Conservation (phyloP, 1,140 invertebrate species). For the Drosophila obscura region DNA sequence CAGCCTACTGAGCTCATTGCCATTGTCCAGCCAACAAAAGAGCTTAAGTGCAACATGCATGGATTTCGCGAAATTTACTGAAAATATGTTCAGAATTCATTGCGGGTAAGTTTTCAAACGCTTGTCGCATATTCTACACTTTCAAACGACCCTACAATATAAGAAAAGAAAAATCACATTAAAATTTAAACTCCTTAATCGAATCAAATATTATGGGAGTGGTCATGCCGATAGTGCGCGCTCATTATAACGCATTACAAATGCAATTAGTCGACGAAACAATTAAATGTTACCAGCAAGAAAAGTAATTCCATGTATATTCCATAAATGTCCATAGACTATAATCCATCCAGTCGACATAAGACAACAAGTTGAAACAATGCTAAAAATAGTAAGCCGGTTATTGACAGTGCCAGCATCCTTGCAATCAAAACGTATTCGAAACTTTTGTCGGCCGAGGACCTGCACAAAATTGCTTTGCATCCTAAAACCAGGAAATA, state of each 20-base stretch:
- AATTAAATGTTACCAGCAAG: conserved; percentile 65
- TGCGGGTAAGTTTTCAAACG: too few relatives aligned
- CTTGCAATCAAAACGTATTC: conserved; percentile 20
- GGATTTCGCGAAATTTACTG: conserved; percentile 17
- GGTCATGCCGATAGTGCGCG: conserved; percentile 48
- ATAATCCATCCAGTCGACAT: too few relatives aligned
- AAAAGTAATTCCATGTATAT: conserved; percentile 41
- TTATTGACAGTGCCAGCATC: not conserved
- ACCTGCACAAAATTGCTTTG: conserved; percentile 6
- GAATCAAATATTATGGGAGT: not conserved
- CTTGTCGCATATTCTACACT: too few relatives aligned
- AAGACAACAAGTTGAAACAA: not conserved
- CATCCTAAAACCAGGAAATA: conserved; percentile 71
- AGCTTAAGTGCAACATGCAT: conserved; percentile 45
- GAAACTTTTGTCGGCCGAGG: conserved; percentile 37
- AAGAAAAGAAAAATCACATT: too few relatives aligned
- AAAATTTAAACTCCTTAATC: too few relatives aligned
- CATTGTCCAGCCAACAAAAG: conserved; percentile 42
- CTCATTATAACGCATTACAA: conserved; percentile 74
- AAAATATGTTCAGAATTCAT: too few relatives aligned
- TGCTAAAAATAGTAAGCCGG: not conserved
- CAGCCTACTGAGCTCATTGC: conserved; percentile 39
- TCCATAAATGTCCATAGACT: conserved; percentile 10
- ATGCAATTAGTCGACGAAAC: conserved; percentile 70
- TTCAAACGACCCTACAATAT: not conserved